Evolutionary conservation across 1,140 invertebrate genomes (phyloP), one percentile per base, ranked within the genome.

Genomic region (Musca domestica): DNA sequence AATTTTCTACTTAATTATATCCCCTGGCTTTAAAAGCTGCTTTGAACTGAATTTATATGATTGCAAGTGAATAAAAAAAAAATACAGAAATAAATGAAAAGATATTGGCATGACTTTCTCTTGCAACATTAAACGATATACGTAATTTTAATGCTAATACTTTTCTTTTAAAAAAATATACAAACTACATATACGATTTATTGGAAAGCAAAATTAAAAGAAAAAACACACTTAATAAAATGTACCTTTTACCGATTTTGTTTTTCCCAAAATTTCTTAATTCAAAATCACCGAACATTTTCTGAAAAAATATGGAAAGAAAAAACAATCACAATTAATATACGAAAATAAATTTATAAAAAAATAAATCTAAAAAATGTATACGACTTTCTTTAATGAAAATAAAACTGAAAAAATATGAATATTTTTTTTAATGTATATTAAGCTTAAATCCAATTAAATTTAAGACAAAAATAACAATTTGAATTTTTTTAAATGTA

Each of bases 71-170:
- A 48, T 14, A 56, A 65, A 54, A 68, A 51, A 64, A 41, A n/a
- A n/a, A n/a, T n/a, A 41, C 4, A 41, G 34, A 12, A 41, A 2
- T 9, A 41, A 4, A 30, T 9, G 9, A 30, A 30, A 4, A 30
- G 3, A 30, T 30, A 30, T 30, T 30, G 27, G 34, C 4, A 41
- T 15, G 19, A 10, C 20, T 20, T 19, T 30, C 27, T 41, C 34
- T 61, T 61, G 19, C 56, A 61, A 19, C 30, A 34, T 27, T 19
- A 41, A 61, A 61, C 56, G 56, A 61, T 61, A 61, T 61, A 61
- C 56, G 56, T 61, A 61, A 61, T 19, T 61, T 64, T 54, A 66
- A 69, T 69, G 65, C 68, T 64, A 69, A 69, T 20, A 23, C 34
- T 56, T 41, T 54, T 54, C 23, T 20, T 54, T 54, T 41, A 23